Evolutionary conservation across 2,113 vertebrate species (phyloP).

Genomic region (Panurus biarmicus): DNA sequence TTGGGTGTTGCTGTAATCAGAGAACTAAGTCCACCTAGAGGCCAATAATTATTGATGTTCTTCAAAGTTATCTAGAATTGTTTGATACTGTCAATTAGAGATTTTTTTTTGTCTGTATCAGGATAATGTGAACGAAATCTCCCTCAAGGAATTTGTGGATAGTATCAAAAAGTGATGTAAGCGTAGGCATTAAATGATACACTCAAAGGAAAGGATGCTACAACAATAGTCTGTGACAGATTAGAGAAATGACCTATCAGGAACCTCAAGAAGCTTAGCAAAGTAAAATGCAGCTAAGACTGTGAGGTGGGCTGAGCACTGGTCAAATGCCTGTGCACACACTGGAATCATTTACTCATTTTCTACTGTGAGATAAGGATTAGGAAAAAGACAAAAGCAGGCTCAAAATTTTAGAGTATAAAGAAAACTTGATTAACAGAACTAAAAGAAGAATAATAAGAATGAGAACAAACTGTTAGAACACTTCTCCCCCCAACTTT

Average conservation of each 20-base stretch:
- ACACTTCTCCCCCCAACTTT: too few relatives aligned
- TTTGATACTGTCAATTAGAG: not conserved
- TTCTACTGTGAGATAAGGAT: not conserved
- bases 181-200: not conserved
- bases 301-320: not conserved
- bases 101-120: not conserved
- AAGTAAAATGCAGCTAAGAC: not conserved
- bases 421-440: not conserved
- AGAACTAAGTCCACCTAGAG: not conserved
- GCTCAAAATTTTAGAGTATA: not conserved
- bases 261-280: not conserved
- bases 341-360: not conserved
- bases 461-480: not conserved
- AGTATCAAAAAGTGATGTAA: not conserved
- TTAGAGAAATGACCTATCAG: not conserved
- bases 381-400: not conserved
- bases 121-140: not conserved
- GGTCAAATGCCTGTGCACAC: fast-evolving
- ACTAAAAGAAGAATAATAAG: too few relatives aligned
- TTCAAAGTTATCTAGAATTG: not conserved
- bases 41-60: not conserved
- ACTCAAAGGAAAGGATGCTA: not conserved
- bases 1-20: too few relatives aligned
- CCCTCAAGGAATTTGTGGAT: not conserved
- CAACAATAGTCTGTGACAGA: fast-evolving